A percentile compares a stretch with the other conserved stretches of the same genome.
Evolutionary conservation across 2,797 vertebrate genomes (phyloP).

Genomic region (Myotis planiceps): DNA sequence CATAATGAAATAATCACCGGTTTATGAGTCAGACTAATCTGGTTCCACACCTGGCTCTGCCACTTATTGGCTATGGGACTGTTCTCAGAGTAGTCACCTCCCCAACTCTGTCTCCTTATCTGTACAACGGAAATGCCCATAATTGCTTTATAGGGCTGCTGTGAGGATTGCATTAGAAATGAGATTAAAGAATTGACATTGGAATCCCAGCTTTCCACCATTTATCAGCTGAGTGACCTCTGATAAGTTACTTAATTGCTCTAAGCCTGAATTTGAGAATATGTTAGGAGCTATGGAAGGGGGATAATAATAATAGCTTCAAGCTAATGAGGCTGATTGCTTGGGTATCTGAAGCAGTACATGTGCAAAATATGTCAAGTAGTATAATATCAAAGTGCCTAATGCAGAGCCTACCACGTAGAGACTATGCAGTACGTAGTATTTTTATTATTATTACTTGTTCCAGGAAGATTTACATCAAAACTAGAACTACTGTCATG

Average conservation of each 20-base stretch:
- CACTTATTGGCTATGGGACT: not conserved
- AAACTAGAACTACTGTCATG: not conserved
- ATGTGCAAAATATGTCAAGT: not conserved
- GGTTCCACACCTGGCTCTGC: not conserved
- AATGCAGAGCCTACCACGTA: not conserved
- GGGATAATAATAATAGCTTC: not conserved
- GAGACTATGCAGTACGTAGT: not conserved
- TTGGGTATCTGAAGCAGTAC: not conserved
- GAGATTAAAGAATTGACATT: not conserved
- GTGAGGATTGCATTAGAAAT: not conserved
- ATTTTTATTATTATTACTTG: not conserved
- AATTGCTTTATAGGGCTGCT: not conserved
- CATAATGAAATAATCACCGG: not conserved
- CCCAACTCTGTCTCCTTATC: not conserved
- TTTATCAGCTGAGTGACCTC: not conserved
- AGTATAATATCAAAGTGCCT: not conserved
- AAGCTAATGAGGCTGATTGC: not conserved
- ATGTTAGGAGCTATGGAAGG: not conserved
- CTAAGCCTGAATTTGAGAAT: not conserved
- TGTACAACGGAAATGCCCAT: not conserved
- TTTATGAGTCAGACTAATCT: not conserved
- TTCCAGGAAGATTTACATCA: not conserved
- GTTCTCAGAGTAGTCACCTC: not conserved
- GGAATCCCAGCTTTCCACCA: not conserved
- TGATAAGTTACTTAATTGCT: not conserved